Percentiles rank a stretch among this genome's conserved stretches.
Conservation (phyloP, 2,113 vertebrate species). For the Actenoides lindsayi region DNA sequence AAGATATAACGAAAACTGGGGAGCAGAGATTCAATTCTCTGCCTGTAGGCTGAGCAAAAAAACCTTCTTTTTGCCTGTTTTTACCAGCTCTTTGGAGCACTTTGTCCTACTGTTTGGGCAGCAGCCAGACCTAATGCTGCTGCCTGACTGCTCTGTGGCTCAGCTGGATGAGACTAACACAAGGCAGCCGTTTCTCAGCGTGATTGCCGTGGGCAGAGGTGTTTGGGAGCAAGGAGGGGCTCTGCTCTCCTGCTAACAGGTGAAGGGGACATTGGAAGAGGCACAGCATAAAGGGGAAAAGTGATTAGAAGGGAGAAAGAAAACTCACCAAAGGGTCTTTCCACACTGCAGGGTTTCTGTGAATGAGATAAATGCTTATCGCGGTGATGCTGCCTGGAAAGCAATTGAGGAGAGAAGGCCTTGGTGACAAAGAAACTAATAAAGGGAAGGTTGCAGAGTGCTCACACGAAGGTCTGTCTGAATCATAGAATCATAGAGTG, state of each 20-base stretch:
- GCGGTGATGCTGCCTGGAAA: neutral
- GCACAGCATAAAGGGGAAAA: neutral
- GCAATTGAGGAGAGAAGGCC: neutral
- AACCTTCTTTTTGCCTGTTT: neutral
- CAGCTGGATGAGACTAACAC: neutral
- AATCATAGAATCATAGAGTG: neutral
- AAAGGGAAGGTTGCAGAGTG: neutral
- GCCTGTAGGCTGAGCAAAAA: neutral
- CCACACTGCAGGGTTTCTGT: conserved; percentile 60
- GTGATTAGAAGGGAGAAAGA: neutral
- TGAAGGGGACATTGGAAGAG: neutral
- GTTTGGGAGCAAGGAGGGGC: neutral
- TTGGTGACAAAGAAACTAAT: neutral
- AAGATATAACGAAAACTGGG: neutral
- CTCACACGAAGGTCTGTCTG: neutral
- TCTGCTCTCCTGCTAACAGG: neutral
- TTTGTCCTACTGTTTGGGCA: neutral
- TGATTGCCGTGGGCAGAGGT: neutral
- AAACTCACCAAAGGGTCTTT: conserved; percentile 62
- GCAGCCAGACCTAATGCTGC: neutral
- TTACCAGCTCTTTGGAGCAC: neutral
- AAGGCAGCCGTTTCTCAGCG: fast-evolving
- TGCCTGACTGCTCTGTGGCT: neutral
- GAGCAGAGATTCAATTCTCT: neutral
- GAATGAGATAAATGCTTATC: conserved; percentile 57